Percentiles rank a stretch among this genome's conserved stretches.
These are phyloP conservation scores for Gambusia yucatana DNA, from an alignment of 2,797 vertebrate species.

Conservation along the genomic window DNA sequence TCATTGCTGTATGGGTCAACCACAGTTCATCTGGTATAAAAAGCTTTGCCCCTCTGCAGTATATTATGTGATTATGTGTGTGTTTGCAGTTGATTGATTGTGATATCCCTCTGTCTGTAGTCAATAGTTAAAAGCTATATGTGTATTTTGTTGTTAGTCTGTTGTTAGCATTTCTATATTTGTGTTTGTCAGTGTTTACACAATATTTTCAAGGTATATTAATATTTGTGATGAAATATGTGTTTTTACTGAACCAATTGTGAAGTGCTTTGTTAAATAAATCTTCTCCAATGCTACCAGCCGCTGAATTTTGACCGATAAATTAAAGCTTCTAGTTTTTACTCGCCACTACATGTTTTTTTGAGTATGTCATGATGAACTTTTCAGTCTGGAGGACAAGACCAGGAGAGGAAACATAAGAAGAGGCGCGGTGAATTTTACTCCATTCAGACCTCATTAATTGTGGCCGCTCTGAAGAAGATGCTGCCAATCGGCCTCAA, in stretches of 20 bases:
- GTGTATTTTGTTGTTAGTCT: constrained; percentile 34
- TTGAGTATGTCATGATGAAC: constrained; percentile 31
- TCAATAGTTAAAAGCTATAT: constrained; percentile 35
- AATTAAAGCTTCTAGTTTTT: background rate
- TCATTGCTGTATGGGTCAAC: constrained; percentile 43
- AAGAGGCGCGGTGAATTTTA: constrained; percentile 96
- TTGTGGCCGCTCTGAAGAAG: constrained; percentile 97
- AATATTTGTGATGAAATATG: constrained; percentile 31
- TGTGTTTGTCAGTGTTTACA: constrained; percentile 26
- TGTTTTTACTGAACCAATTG: constrained; percentile 39
- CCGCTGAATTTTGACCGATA: background rate
- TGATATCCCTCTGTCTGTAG: constrained; percentile 43
- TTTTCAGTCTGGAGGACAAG: constrained; percentile 93
- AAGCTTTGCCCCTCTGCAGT: constrained; percentile 34
- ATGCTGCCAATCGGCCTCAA: constrained; percentile 99
- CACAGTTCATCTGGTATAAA: constrained; percentile 48
- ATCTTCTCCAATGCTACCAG: background rate
- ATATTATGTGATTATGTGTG: constrained; percentile 57
- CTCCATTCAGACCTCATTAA: constrained; percentile 97
- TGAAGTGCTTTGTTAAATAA: background rate
- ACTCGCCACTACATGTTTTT: constrained; percentile 7
- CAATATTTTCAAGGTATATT: background rate
- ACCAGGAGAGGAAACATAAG: constrained; percentile 96
- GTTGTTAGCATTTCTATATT: constrained; percentile 28
- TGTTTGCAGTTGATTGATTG: constrained; percentile 64